These are phyloP conservation scores for Ennomos quercinarius DNA, from an alignment of 2,888 invertebrate species.

Conservation along the genomic window DNA sequence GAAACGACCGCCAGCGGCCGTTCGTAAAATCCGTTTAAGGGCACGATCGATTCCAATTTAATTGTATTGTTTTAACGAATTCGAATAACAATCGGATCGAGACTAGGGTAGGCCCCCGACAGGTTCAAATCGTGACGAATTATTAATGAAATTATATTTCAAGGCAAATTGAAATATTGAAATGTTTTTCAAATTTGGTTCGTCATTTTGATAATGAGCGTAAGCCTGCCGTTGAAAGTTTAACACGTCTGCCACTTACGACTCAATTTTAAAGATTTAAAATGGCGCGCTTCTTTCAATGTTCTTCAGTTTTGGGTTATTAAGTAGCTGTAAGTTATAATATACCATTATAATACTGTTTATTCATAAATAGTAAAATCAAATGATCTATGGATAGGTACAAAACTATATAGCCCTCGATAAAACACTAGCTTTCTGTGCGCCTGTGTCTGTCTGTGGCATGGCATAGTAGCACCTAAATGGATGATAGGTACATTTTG, in stretches of 20 bases:
- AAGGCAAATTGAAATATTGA: slow-evolving; percentile 29
- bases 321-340: too few species aligned
- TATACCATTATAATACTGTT: too few species aligned
- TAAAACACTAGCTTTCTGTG: too few species aligned
- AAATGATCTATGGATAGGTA: too few species aligned
- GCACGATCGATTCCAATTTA: slow-evolving; percentile 41
- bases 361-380: too few species aligned
- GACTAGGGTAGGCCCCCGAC: slow-evolving; percentile 27
- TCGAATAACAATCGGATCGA: slow-evolving; percentile 35
- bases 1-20: slow-evolving; percentile 46
- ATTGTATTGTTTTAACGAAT: slow-evolving; percentile 39
- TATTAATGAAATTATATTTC: slow-evolving; percentile 34
- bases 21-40: slow-evolving; percentile 39
- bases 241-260: slow-evolving; percentile 3
- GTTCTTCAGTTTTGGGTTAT: too few species aligned
- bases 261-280: not conserved
- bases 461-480: too few species aligned
- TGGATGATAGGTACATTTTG: too few species aligned
- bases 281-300: too few species aligned
- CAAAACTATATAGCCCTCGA: too few species aligned
- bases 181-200: slow-evolving; percentile 17
- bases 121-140: slow-evolving; percentile 28
- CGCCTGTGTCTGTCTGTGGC: too few species aligned
- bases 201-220: slow-evolving; percentile 16
- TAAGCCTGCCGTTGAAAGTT: slow-evolving; percentile 10